phyloP scores from a whole-genome alignment of 2,888 invertebrate genomes.

The Pantelozetes paolii region DNA sequence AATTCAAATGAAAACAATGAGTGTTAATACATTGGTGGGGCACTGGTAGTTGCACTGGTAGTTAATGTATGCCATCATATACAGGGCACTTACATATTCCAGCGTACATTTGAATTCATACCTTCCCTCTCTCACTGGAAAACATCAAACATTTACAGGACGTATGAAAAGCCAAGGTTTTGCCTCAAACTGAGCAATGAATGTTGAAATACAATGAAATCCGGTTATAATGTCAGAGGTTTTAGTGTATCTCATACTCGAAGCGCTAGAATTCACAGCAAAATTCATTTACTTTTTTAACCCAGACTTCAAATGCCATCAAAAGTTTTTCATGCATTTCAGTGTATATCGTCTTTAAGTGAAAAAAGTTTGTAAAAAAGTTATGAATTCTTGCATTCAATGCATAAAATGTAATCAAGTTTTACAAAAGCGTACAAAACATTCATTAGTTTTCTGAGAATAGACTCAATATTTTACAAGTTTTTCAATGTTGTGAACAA shows the following conservation, averaged over 20 bases:
- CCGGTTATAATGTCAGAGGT: background rate
- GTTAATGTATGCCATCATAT: background rate
- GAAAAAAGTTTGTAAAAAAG: background rate
- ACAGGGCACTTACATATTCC: background rate
- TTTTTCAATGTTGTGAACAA: background rate
- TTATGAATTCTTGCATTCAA: background rate
- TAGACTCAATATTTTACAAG: background rate
- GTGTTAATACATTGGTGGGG: background rate
- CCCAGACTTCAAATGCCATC: background rate
- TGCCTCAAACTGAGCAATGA: background rate
- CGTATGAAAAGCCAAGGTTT: background rate
- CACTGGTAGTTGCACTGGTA: background rate
- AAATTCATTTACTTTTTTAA: background rate
- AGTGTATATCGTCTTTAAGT: background rate
- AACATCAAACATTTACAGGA: background rate
- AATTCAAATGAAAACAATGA: background rate
- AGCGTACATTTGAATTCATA: background rate
- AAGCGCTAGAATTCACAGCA: conserved; percentile 1
- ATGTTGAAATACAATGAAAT: background rate
- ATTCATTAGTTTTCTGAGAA: background rate
- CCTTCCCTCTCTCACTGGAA: background rate
- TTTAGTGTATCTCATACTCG: background rate
- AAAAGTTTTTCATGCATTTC: background rate
- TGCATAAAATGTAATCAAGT: background rate
- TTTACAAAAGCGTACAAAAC: background rate